phyloP scores from a whole-genome alignment of 2,113 vertebrate genomes.

The Nipponia nippon region DNA sequence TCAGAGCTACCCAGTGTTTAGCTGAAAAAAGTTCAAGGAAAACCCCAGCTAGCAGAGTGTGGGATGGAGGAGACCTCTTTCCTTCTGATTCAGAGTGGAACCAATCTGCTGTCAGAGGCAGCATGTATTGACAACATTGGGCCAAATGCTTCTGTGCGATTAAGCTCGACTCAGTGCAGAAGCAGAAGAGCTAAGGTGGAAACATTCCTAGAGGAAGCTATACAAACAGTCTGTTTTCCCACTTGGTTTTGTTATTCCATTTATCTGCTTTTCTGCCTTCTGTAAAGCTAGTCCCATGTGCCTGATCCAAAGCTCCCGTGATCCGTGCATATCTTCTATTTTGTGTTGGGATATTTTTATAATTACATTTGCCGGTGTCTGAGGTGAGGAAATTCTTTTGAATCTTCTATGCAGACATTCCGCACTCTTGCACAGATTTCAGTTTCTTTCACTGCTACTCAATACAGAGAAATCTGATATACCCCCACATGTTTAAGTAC shows the following conservation, averaged over 20 bases:
- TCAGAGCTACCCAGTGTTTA: neutral
- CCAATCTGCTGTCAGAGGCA: neutral
- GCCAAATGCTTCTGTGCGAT: neutral
- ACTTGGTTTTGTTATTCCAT: neutral
- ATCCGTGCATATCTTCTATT: neutral
- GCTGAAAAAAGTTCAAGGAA: neutral
- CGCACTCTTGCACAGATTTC: neutral
- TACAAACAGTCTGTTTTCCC: neutral
- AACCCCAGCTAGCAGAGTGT: neutral
- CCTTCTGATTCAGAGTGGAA: neutral
- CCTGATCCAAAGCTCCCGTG: neutral
- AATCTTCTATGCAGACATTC: neutral
- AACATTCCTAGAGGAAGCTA: neutral
- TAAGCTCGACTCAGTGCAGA: neutral
- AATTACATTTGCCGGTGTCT: neutral
- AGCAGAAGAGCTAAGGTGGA: neutral
- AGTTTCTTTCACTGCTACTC: neutral
- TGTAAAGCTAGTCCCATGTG: neutral
- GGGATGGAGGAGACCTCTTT: neutral
- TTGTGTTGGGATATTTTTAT: slow-evolving; percentile 4
- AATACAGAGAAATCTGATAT: neutral
- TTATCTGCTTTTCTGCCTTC: neutral
- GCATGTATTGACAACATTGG: neutral
- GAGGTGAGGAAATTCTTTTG: neutral
- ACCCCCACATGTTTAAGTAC: neutral